A percentile compares a stretch with the other conserved stretches of the same genome.
phyloP scores from a whole-genome alignment of 2,888 invertebrate species.

The Argyra leucocephala region DNA sequence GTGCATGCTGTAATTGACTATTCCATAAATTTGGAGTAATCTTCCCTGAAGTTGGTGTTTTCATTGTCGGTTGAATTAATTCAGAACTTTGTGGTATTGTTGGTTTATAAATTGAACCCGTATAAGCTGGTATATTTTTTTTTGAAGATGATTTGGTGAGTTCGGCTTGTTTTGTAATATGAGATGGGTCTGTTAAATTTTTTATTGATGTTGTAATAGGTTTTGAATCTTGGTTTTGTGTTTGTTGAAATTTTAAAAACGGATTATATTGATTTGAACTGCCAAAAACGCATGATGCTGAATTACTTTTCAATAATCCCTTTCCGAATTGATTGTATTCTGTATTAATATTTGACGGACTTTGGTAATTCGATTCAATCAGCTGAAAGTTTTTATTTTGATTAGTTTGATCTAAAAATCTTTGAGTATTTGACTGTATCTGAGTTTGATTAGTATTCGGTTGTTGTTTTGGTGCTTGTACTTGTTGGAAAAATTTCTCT shows the following conservation, averaged over 20 bases:
- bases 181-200: not conserved
- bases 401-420: constrained; percentile 11
- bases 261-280: constrained; percentile 26
- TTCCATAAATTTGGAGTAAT: constrained; percentile 8
- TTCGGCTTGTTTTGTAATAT: constrained; percentile 17
- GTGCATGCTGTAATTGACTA: not conserved
- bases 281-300: constrained; percentile 40
- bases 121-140: constrained; percentile 14
- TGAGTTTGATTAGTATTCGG: not conserved
- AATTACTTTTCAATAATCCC: constrained; percentile 38
- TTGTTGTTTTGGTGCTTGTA: not conserved
- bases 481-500: constrained; percentile 9
- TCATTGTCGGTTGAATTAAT: constrained; percentile 14
- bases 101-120: constrained; percentile 7
- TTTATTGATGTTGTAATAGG: not conserved
- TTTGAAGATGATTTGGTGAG: constrained; percentile 13
- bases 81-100: not conserved
- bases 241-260: constrained; percentile 20
- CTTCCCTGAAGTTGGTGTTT: constrained; percentile 16
- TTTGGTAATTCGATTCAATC: not conserved
- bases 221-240: not conserved
- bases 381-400: constrained; percentile 8
- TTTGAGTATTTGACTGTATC: not conserved
- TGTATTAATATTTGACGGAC: not conserved
- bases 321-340: constrained; percentile 14